Conservation (phyloP, 92 coral and sea anemone species). For the Porites rus region DNA sequence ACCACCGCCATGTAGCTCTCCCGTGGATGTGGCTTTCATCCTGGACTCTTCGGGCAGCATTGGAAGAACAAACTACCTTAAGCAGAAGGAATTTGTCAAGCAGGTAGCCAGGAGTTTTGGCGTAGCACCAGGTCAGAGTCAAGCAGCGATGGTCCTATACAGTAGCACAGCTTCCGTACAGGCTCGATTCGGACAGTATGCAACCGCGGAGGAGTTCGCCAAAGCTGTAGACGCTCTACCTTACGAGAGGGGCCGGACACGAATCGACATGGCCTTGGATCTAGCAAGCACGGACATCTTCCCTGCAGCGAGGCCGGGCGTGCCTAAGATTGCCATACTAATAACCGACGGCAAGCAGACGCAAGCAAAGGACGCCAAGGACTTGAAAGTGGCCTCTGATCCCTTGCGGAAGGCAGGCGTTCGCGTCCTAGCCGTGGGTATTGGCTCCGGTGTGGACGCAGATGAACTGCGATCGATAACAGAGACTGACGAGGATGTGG, state of each 20-base stretch:
- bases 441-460: constrained; percentile 37
- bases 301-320: constrained; percentile 43
- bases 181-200: constrained; percentile 16
- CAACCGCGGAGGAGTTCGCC: constrained; percentile 20
- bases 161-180: constrained; percentile 38
- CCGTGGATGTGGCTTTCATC: constrained; percentile 8
- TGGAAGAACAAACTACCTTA: constrained; percentile 35
- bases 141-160: constrained; percentile 39
- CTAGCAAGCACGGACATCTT: constrained; percentile 9
- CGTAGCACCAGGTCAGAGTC: constrained; percentile 31
- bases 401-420: constrained; percentile 30
- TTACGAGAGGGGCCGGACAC: constrained; percentile 16
- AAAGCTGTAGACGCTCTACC: constrained; percentile 35
- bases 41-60: constrained; percentile 32
- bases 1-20: constrained; percentile 11
- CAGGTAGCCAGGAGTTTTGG: constrained; percentile 40
- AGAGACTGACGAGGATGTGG: constrained; percentile 12
- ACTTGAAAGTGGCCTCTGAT: not conserved
- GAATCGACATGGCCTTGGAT: constrained; percentile 48
- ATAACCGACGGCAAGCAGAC: constrained; percentile 49
- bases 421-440: constrained; percentile 34
- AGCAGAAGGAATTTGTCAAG: constrained; percentile 46
- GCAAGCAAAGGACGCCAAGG: constrained; percentile 1
- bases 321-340: constrained; percentile 29
- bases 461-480: constrained; percentile 33